Percentiles rank a stretch among this genome's conserved stretches.
Evolutionary conservation across 2,888 invertebrate species (phyloP).

Genomic region (Microplitis manilae): DNA sequence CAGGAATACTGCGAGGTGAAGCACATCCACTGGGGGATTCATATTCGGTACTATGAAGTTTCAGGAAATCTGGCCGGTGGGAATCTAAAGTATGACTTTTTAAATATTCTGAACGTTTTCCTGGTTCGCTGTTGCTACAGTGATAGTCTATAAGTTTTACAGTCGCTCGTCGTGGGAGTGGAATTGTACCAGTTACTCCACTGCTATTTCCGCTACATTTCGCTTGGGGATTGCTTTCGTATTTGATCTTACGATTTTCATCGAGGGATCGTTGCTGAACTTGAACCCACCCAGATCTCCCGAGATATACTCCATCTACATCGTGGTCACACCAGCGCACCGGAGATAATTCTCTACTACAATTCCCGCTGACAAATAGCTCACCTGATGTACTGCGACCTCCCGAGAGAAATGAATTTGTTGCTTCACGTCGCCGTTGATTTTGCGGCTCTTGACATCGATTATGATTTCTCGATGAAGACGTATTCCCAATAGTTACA

Average conservation of each 20-base stretch:
- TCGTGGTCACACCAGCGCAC: conserved; percentile 76
- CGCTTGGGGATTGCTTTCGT: conserved; percentile 55
- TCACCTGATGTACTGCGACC: conserved; percentile 72
- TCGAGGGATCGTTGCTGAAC: conserved; percentile 75
- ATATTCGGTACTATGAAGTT: conserved; percentile 68
- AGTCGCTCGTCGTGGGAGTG: conserved; percentile 70
- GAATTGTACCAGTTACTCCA: conserved; percentile 64
- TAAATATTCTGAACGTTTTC: conserved; percentile 61
- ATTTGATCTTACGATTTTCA: conserved; percentile 71
- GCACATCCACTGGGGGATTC: conserved; percentile 65
- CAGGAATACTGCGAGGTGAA: conserved; percentile 69
- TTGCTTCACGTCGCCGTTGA: conserved; percentile 61
- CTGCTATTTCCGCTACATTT: conserved; percentile 30
- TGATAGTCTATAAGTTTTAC: conserved; percentile 75
- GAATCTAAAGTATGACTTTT: conserved; percentile 56
- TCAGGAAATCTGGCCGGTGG: conserved; percentile 65
- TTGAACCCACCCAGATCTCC: conserved; percentile 75
- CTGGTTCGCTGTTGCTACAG: conserved; percentile 69
- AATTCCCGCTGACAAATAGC: conserved; percentile 70
- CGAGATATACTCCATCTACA: conserved; percentile 76
- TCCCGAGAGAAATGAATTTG: conserved; percentile 65
- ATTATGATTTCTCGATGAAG: conserved; percentile 47
- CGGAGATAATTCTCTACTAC: conserved; percentile 74
- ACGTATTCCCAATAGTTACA: conserved; percentile 61
- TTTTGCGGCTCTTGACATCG: conserved; percentile 56